phyloP scores from a whole-genome alignment of 2,797 vertebrate species.

The Babyrousa celebensis region DNA sequence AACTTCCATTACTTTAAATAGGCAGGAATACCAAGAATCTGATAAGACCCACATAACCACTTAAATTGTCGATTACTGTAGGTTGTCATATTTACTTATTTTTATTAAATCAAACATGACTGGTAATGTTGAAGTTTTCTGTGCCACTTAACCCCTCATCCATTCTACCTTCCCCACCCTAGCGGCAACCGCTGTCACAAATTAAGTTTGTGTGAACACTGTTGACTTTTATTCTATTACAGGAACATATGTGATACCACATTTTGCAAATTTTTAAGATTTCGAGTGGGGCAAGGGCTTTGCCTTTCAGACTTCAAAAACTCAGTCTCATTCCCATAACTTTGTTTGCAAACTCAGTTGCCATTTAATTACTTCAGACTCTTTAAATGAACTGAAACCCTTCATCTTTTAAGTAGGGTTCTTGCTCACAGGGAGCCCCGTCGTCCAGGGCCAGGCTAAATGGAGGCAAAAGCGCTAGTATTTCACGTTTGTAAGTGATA shows the following conservation, averaged over 20 bases:
- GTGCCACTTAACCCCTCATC: fast-evolving
- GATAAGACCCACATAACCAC: background rate
- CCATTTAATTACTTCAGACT: constrained; percentile 35
- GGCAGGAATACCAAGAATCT: background rate
- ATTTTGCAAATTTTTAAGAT: constrained; percentile 57
- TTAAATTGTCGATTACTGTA: background rate
- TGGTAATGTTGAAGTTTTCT: background rate
- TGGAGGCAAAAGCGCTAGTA: constrained; percentile 75
- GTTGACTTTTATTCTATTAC: background rate
- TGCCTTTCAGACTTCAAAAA: background rate
- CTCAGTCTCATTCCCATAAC: background rate
- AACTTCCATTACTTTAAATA: background rate
- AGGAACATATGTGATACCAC: background rate
- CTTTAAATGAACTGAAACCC: background rate
- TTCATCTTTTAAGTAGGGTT: background rate
- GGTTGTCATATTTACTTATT: background rate
- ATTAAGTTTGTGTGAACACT: background rate
- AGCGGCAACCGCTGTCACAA: background rate
- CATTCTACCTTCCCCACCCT: no score
- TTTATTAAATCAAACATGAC: constrained; percentile 33
- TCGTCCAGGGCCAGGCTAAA: background rate
- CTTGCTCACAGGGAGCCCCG: background rate
- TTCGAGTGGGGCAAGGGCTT: background rate
- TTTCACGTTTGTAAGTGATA: constrained; percentile 79
- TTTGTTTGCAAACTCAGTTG: constrained; percentile 10